These are phyloP conservation scores for Eriosoma lanigerum DNA, from an alignment of 1,140 invertebrate genomes.

Conservation along the genomic window DNA sequence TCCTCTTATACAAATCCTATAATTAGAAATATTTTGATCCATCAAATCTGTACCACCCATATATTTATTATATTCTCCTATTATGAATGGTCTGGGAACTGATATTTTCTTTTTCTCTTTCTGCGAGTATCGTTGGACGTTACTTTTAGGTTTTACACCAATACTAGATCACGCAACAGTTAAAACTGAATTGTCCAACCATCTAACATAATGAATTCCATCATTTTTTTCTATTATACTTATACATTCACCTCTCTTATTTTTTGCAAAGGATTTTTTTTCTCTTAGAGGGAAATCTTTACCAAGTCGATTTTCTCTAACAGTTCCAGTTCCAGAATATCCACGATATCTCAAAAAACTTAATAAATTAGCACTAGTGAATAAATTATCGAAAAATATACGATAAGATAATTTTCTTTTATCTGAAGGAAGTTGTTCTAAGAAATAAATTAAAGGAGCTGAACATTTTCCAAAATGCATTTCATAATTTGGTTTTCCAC, in stretches of 20 bases:
- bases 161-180: slow-evolving; percentile 52
- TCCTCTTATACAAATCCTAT: background rate
- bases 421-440: background rate
- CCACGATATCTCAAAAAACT: background rate
- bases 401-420: background rate
- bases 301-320: background rate
- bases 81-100: slow-evolving; percentile 53
- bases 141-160: slow-evolving; percentile 50
- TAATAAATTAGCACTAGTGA: background rate
- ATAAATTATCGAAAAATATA: background rate
- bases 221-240: slow-evolving; percentile 3
- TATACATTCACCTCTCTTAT: background rate
- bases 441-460: background rate
- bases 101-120: slow-evolving; percentile 51
- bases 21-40: background rate
- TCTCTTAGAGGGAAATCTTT: background rate
- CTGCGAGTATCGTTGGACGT: slow-evolving; percentile 53
- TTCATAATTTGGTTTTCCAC: background rate
- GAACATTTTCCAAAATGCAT: background rate
- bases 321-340: background rate
- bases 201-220: background rate
- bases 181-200: slow-evolving; percentile 54
- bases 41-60: slow-evolving; percentile 52
- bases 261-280: background rate
- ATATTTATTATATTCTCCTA: slow-evolving; percentile 53